Base-by-base conservation (phyloP, 2,113 vertebrate genomes). In the Siniperca knerii region DNA sequence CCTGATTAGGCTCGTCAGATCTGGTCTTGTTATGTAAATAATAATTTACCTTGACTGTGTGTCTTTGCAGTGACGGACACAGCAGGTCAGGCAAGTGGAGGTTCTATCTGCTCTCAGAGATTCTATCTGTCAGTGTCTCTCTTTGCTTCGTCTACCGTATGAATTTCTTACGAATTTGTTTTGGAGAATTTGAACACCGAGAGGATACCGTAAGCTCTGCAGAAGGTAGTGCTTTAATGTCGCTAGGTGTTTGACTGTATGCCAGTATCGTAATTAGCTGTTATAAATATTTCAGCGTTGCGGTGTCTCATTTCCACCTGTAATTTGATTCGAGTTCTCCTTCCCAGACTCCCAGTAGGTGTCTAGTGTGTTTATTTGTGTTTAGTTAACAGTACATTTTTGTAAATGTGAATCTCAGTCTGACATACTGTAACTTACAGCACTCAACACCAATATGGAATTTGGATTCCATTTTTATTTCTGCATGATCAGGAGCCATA, bases 251-350 rank as follows among this genome's bases (percentile, higher is more conserved):
- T 79, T 75, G 74, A 75, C 84, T 80, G 40, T 58, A 37, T 57
- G 85, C 81, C 84, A 76, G 75, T 64, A 67, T 73, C 90, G 62
- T 91, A 84, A 92, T 93, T 88, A 91, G 85, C 75, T 73, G 67
- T 84, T 87, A 79, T 94, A 40, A 93, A 95, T 95, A 94, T 93
- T 94, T 94, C 60, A 94, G 70, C 4, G 18, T 8, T 23, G 6
- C 40, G 35, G 84, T 87, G 83, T 85, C 91, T 79, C 42, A 65
- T 91, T 94, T 88, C 83, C 72, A 52, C 23, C 65, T 35, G 83
- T 88, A 85, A 77, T 74, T 37, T 75, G 37, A 90, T 78, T 87
- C 74, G 8, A 9, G 33, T 66, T 57, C 13, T 57, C 20, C 66
- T 67, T 29, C 2, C 16, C 6, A 0, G 15, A 66, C 42, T 75